Conservation (phyloP, 2,113 vertebrate species). For the Egretta garzetta region DNA sequence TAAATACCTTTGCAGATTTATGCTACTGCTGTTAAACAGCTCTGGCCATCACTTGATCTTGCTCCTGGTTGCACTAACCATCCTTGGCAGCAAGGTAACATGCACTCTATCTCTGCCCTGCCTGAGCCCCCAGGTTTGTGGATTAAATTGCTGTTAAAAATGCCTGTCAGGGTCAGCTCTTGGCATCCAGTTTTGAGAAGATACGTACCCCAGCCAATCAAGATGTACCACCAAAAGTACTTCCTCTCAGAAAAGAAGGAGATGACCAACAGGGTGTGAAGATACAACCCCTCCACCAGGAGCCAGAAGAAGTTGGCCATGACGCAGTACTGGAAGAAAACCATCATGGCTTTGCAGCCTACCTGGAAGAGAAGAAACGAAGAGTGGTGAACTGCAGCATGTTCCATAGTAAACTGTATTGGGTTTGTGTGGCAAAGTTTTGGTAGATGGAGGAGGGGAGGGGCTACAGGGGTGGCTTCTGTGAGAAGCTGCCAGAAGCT, state of each 20-base stretch:
- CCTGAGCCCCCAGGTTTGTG: not conserved
- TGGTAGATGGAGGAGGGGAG: too few relatives aligned
- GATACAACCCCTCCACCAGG: slow-evolving; percentile 93
- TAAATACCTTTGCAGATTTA: not conserved
- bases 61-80: not conserved
- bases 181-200: not conserved
- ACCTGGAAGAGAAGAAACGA: slow-evolving; percentile 73
- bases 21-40: not conserved
- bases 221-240: slow-evolving; percentile 97
- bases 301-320: slow-evolving; percentile 99
- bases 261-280: slow-evolving; percentile 89
- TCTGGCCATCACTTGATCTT: not conserved
- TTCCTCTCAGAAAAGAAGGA: slow-evolving; percentile 98
- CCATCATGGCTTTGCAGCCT: slow-evolving; percentile 90
- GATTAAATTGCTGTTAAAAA: not conserved
- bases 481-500: too few relatives aligned
- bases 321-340: slow-evolving; percentile 96
- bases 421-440: too few relatives aligned
- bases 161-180: not conserved
- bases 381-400: not conserved
- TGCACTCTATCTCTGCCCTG: not conserved
- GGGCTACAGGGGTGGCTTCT: too few relatives aligned
- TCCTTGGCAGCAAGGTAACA: not conserved
- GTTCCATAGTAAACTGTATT: not conserved
- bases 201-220: slow-evolving; percentile 94